Evolutionary conservation across 2,113 vertebrate genomes (phyloP).

Genomic region (Gobiocypris rarus): DNA sequence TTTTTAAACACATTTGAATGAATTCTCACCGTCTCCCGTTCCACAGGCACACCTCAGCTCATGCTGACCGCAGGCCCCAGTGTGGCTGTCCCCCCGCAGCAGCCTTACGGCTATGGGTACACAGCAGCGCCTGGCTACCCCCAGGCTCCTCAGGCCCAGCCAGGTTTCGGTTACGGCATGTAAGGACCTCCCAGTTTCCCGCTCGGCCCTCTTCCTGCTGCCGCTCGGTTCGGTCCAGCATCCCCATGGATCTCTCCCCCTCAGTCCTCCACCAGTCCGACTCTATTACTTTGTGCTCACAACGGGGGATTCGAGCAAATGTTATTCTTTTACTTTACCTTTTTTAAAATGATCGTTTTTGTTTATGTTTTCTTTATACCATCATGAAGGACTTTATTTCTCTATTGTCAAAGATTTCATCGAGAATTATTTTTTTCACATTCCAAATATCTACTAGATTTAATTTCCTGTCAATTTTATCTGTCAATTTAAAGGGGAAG

Average conservation of each 20-base stretch:
- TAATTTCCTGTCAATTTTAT: conserved; percentile 75
- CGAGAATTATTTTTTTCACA: conserved; percentile 88
- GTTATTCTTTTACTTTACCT: conserved; percentile 71
- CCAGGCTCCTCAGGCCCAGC: conserved; percentile 83
- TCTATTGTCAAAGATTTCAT: conserved; percentile 78
- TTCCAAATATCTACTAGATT: conserved; percentile 91
- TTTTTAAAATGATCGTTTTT: conserved; percentile 65
- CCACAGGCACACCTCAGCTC: conserved; percentile 91
- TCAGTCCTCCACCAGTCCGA: conserved; percentile 74
- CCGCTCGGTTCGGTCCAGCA: conserved; percentile 62
- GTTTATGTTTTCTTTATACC: conserved; percentile 81
- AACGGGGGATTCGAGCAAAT: conserved; percentile 73
- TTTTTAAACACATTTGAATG: no score
- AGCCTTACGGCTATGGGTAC: conserved; percentile 93
- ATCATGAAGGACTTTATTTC: conserved; percentile 97
- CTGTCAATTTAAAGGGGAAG: conserved; percentile 72
- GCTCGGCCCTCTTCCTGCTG: conserved; percentile 62
- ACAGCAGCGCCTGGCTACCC: conserved; percentile 86
- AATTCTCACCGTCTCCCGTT: not conserved
- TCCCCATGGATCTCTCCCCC: conserved; percentile 67
- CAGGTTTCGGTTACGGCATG: conserved; percentile 96
- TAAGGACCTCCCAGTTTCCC: conserved; percentile 78
- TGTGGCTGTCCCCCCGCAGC: conserved; percentile 91
- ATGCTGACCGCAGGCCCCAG: conserved; percentile 98
- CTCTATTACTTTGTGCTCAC: conserved; percentile 77